A percentile compares a stretch with the other conserved stretches of the same genome.
Conservation (phyloP, 2,113 vertebrate genomes). For the Leucopternis melanops region DNA sequence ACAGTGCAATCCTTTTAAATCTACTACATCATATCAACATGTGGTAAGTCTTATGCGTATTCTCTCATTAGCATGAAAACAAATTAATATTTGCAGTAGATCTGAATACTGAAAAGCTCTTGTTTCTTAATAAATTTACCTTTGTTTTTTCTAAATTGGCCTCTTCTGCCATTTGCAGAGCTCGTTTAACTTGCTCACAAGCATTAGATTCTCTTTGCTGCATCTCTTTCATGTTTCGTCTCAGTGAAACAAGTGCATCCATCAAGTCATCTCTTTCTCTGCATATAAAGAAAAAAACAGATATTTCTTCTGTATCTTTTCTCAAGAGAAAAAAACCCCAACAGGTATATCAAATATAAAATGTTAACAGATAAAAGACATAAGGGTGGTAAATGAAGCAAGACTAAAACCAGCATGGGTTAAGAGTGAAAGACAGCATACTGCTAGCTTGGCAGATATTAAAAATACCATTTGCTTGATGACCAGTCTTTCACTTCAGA, state of each 20-base stretch:
- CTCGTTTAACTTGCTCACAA: conserved; percentile 86
- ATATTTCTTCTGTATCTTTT: not conserved
- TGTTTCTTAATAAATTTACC: conserved; percentile 48
- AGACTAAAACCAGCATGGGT: not conserved
- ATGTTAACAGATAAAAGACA: not conserved
- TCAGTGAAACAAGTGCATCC: conserved; percentile 73
- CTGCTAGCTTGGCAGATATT: not conserved
- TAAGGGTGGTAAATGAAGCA: not conserved
- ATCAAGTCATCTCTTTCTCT: conserved; percentile 92
- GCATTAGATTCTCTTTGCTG: conserved; percentile 83
- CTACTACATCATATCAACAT: not conserved
- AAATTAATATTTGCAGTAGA: not conserved
- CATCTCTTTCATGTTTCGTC: conserved; percentile 72
- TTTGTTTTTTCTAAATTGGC: conserved; percentile 85
- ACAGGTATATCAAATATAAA: not conserved
- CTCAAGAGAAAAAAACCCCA: not conserved
- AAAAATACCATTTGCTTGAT: not conserved
- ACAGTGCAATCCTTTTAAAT: not conserved
- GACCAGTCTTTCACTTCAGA: not conserved
- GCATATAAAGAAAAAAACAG: not conserved
- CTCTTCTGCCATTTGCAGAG: conserved; percentile 86
- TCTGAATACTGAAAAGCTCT: not conserved
- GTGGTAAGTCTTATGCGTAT: not conserved
- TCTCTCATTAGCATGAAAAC: not conserved
- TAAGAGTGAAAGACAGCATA: not conserved